Base-by-base conservation (phyloP, 2,888 invertebrate genomes). In the Lapara coniferarum region DNA sequence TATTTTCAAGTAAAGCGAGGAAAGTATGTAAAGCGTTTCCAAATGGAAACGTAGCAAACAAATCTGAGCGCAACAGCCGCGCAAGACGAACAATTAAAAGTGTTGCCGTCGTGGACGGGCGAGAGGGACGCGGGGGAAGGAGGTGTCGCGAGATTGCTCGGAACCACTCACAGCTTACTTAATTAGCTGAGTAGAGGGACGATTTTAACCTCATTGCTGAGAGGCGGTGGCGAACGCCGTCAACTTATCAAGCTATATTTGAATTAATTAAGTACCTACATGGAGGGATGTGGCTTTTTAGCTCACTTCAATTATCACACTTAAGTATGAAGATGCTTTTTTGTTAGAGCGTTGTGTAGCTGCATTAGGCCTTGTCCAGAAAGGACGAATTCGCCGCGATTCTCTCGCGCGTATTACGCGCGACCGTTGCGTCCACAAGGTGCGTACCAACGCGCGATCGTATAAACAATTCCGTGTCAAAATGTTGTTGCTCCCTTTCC, bases 31-130 rank as follows among this genome's bases (percentile, higher is more conserved):
- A 63, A 63, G 25, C 49, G 63, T 10, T 63, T 19, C 6, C 49
- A 63, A 63, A 63, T 63, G 63, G 63, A 49, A 63, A 63, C 49
- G 63, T 46, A 63, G 46, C 49, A 63, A 59, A 63, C 63, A 63
- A 46, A 63, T 49, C 49, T n/a, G 19, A 55, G 49, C 49, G 63
- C 63, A 63, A 63, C 63, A 63, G 63, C 49, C 46, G 63, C 63
- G 46, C 37, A 37, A 19, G 46, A 25, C 19, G 46, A 49, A 63
- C 63, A 49, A 63, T 63, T 63, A 63, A 63, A 63, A 63, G 63
- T 63, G 63, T 49, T 63, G 63, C 46, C 10, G 59, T 16, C 57
- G 10, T 5, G 30, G 16, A 63, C 12, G 63, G 63, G 2, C 14
- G 14, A 3, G 37, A 7, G 8, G 6, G 57, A 12, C 6, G 14